Conservation (phyloP, 2,888 invertebrate species). For the Augiades crinisus region DNA sequence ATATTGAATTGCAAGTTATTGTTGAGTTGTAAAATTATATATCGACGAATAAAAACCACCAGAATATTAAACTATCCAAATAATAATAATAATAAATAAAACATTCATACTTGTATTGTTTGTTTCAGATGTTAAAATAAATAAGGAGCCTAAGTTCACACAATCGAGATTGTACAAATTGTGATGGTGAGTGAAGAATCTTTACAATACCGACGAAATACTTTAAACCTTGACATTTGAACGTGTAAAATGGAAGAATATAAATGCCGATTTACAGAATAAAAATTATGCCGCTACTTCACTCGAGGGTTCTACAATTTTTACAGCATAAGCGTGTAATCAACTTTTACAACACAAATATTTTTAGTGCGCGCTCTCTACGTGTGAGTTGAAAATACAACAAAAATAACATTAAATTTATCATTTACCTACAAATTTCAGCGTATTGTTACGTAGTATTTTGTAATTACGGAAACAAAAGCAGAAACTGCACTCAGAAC, state of each 20-base stretch:
- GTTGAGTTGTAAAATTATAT: no score
- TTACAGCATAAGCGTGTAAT: constrained; percentile 11
- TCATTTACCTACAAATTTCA: not conserved
- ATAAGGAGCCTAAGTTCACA: constrained; percentile 33
- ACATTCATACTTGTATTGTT: constrained; percentile 12
- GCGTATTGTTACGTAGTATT: not conserved
- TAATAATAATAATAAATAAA: no score
- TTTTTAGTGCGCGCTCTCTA: constrained; percentile 5
- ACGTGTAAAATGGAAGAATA: not conserved
- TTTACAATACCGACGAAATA: not conserved
- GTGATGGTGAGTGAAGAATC: constrained; percentile 48
- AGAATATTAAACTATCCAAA: no score
- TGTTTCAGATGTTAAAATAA: constrained; percentile 48
- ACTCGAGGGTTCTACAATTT: constrained; percentile 4
- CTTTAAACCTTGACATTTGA: not conserved
- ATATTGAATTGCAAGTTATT: no score
- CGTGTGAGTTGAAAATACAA: constrained; percentile 12
- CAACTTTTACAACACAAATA: constrained; percentile 10
- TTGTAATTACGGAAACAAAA: no score
- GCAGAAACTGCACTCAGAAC: no score
- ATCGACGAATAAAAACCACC: no score
- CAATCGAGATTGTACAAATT: constrained; percentile 35
- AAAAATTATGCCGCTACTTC: constrained; percentile 7
- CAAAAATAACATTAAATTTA: constrained; percentile 4
- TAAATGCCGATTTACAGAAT: not conserved